Percentiles rank a stretch among this genome's conserved stretches.
Evolutionary conservation across 2,113 vertebrate genomes (phyloP).

Genomic region (Phocoena sinus): DNA sequence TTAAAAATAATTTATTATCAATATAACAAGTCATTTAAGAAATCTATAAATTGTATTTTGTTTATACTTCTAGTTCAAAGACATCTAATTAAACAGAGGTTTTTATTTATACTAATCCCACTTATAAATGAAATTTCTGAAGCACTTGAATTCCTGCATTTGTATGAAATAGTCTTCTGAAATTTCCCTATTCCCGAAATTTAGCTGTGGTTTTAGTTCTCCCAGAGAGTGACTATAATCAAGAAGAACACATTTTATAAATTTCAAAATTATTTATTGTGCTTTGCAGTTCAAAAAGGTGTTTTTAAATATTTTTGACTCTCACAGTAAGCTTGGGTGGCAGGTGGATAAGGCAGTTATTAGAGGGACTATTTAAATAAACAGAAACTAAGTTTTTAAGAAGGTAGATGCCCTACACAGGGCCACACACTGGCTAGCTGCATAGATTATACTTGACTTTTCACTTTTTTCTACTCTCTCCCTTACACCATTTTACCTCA

Average conservation of each 20-base stretch:
- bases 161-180: not conserved
- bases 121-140: not conserved
- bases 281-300: not conserved
- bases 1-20: not conserved
- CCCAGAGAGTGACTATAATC: not conserved
- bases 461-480: not conserved
- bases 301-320: not conserved
- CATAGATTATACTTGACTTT: not conserved
- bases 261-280: conserved; percentile 8
- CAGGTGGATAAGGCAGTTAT: not conserved
- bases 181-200: not conserved
- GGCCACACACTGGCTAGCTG: not conserved
- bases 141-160: not conserved
- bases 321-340: not conserved
- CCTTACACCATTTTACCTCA: not conserved
- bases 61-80: not conserved
- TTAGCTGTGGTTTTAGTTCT: not conserved
- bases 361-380: not conserved
- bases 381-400: not conserved
- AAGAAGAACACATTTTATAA: not conserved
- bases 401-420: not conserved
- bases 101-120: not conserved
- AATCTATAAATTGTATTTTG: not conserved
- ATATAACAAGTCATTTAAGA: not conserved
- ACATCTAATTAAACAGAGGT: not conserved